Evolutionary conservation across 2,888 invertebrate species (phyloP).

Genomic region (Drosophila barbarae): DNA sequence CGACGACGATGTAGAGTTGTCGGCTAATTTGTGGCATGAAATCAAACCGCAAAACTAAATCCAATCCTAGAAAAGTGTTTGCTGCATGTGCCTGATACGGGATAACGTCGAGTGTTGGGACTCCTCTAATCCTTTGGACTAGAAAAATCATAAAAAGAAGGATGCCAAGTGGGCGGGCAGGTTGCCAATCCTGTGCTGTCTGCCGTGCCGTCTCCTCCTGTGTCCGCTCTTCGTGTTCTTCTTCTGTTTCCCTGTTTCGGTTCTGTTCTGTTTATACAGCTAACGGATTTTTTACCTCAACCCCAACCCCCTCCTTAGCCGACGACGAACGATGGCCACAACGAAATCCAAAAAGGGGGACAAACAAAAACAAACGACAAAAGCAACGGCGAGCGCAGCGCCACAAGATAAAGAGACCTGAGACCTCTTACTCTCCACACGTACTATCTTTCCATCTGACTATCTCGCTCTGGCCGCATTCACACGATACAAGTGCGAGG

Average conservation of each 20-base stretch:
- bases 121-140: conserved; percentile 39
- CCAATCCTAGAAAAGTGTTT: background rate
- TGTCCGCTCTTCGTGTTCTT: background rate
- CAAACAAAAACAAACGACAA: conserved; percentile 65
- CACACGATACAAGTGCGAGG: conserved; percentile 68
- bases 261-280: conserved; percentile 40
- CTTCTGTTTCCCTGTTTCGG: conserved; percentile 19
- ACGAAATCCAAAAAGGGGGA: conserved; percentile 49
- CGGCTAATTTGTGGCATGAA: conserved; percentile 7
- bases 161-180: conserved; percentile 66
- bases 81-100: background rate
- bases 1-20: conserved; percentile 6
- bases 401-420: conserved; percentile 52
- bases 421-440: conserved; percentile 29
- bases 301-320: background rate
- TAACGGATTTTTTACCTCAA: conserved; percentile 58
- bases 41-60: conserved; percentile 17
- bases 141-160: conserved; percentile 23
- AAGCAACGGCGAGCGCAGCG: conserved; percentile 43
- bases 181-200: conserved; percentile 60
- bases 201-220: conserved; percentile 4
- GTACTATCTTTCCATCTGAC: conserved; percentile 18
- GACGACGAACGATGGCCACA: conserved; percentile 20
- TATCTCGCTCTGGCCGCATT: conserved; percentile 53
- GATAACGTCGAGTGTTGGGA: conserved; percentile 2